Conservation (phyloP, 2,888 invertebrate genomes). For the Caenorhabditis sp. region DNA sequence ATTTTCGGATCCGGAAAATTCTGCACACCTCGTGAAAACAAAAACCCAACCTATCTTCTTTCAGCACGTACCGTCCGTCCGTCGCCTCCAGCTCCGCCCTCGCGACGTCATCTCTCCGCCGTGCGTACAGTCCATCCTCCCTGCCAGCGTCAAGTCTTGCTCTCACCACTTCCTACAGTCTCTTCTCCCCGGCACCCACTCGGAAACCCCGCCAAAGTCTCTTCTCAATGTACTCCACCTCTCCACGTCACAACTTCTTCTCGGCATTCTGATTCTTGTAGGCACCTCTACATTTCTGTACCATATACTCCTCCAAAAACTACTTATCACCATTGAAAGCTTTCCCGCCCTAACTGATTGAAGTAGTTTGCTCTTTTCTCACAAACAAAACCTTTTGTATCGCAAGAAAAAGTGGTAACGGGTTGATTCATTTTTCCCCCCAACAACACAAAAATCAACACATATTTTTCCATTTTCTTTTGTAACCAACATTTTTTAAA, state of each 20-base stretch:
- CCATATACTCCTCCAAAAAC: constrained; percentile 14
- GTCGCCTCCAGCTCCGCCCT: constrained; percentile 11
- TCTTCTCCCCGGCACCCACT: constrained; percentile 74
- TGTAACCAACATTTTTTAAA: background rate
- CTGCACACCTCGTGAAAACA: no score
- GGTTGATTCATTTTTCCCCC: constrained; percentile 29
- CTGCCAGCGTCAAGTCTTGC: constrained; percentile 61
- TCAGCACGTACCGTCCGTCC: constrained; percentile 64
- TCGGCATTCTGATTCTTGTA: constrained; percentile 72
- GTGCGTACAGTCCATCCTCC: constrained; percentile 61
- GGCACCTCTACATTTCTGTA: constrained; percentile 16
- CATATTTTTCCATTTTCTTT: constrained; percentile 29
- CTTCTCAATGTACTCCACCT: constrained; percentile 71
- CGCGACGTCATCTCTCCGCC: constrained; percentile 47
- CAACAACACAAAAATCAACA: constrained; percentile 42
- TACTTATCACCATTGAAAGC: constrained; percentile 18
- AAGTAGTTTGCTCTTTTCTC: constrained; percentile 26
- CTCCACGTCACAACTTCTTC: constrained; percentile 77
- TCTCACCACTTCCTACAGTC: constrained; percentile 67
- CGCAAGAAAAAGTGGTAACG: constrained; percentile 52
- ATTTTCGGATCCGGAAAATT: no score
- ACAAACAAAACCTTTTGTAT: constrained; percentile 11
- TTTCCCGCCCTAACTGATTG: constrained; percentile 18
- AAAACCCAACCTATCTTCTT: background rate
- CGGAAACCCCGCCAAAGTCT: constrained; percentile 73